Conservation (phyloP, 2,797 vertebrate genomes). For the Malurus leucopterus region DNA sequence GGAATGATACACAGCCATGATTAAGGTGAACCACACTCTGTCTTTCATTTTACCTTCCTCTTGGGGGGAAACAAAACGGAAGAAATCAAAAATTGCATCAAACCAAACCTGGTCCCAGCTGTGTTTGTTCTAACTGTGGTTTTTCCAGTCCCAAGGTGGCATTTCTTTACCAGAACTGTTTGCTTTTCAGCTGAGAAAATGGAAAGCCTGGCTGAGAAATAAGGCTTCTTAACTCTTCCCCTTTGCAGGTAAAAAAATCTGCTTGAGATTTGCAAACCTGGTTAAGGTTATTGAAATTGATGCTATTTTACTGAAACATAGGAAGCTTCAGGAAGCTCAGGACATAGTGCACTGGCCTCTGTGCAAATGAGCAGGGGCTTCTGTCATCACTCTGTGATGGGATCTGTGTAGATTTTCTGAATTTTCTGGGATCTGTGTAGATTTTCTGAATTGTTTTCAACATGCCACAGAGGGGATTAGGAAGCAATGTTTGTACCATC, state of each 20-base stretch:
- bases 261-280: not conserved
- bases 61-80: not conserved
- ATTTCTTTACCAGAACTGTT: not conserved
- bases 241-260: not conserved
- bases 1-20: not conserved
- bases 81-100: not conserved
- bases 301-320: not conserved
- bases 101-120: not conserved
- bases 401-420: not conserved
- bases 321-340: not conserved
- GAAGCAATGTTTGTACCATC: not conserved
- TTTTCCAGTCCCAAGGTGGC: not conserved
- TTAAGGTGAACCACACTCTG: not conserved
- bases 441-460: not conserved
- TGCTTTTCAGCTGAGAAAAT: not conserved
- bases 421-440: not conserved
- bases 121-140: not conserved
- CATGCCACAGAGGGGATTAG: not conserved
- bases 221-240: not conserved
- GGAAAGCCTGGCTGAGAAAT: not conserved
- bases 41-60: not conserved
- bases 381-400: rapidly evolving
- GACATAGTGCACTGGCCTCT: not conserved
- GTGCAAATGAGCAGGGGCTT: not conserved
- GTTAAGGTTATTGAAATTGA: not conserved